phyloP scores from a whole-genome alignment of 2,113 vertebrate species.

The Polyodon spathula region DNA sequence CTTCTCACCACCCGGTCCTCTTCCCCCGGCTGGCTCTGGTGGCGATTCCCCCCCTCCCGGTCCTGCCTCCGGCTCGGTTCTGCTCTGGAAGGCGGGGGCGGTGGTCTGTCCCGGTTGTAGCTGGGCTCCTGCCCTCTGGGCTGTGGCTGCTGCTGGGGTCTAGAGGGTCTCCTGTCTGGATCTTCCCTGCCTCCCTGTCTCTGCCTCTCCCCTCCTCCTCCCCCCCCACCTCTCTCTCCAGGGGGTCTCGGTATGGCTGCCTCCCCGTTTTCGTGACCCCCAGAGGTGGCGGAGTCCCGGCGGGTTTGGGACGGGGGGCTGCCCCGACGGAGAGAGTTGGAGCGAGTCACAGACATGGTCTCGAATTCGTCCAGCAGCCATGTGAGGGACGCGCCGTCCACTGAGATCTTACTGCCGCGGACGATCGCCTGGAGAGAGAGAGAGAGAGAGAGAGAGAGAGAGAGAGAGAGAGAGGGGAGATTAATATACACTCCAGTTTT shows the following conservation, averaged over 20 bases:
- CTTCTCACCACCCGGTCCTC: conserved; percentile 46
- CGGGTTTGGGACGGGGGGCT: conserved; percentile 69
- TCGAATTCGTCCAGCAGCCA: conserved; percentile 89
- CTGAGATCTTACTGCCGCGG: conserved; percentile 71
- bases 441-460: background rate
- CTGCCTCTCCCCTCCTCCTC: no score
- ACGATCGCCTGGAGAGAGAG: conserved; percentile 67
- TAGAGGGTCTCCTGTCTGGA: conserved; percentile 29
- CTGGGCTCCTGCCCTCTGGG: conserved; percentile 64
- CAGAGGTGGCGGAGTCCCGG: conserved; percentile 45
- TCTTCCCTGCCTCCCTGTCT: conserved; percentile 36
- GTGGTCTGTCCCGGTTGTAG: conserved; percentile 36
- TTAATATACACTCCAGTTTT: background rate
- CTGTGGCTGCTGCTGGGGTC: conserved; percentile 48
- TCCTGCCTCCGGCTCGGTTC: conserved; percentile 31
- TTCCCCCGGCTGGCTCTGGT: conserved; percentile 5
- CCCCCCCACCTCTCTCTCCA: conserved; percentile 23
- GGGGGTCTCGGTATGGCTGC: conserved; percentile 31
- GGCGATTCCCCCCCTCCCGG: conserved; percentile 26
- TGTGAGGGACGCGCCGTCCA: conserved; percentile 76
- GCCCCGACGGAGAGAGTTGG: conserved; percentile 80
- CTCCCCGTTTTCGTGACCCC: conserved; percentile 52
- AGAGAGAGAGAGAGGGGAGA: background rate
- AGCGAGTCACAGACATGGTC: conserved; percentile 85
- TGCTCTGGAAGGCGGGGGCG: conserved; percentile 31